Evolutionary conservation across 1,140 invertebrate species (phyloP), one percentile per base, ranked within the genome.

Genomic region (Goniozus legneri): DNA sequence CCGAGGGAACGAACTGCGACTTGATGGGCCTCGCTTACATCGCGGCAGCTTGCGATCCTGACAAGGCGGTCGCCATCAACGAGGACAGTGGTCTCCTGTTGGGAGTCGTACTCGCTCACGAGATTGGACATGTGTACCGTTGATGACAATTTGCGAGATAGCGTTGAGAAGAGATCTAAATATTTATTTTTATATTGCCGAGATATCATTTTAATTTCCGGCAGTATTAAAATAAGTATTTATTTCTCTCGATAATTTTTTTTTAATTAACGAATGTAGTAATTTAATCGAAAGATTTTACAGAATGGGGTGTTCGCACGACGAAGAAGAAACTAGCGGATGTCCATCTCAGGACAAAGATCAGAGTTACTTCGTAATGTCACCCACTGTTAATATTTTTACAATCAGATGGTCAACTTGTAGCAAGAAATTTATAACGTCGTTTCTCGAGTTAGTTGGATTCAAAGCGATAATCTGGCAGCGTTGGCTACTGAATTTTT

Each of bases 81-180:
- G 82, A 87, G 65, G 85, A 88, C 59, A 78, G 73, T 12, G 86
- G 86, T 2, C 73, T 88, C 1, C 65, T 80, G 12, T 63, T 87
- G 8, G 83, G 83, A 14, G 80, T 84, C 54, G 84, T 84, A 2
- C 75, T 87, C 8, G 80, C 85, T 18, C 86, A 88, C 60, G 86
- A 88, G 73, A 70, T 88, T 30, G 86, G 86, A 43, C 86, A 88
- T 67, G 81, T 85, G 84, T 87, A 77, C 31, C 13, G 21, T 67
- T 78, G n/a, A n/a, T n/a, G n/a, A n/a, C n/a, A n/a, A n/a, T n/a
- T n/a, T n/a, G n/a, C n/a, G n/a, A n/a, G n/a, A n/a, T n/a, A n/a
- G n/a, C n/a, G n/a, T n/a, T n/a, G n/a, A n/a, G n/a, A n/a, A n/a
- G n/a, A n/a, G n/a, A n/a, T n/a, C n/a, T n/a, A n/a, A n/a, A n/a